These are phyloP conservation scores for Cladopsammia gracilis DNA, from an alignment of 64 coral and sea anemone genomes.

Conservation along the genomic window DNA sequence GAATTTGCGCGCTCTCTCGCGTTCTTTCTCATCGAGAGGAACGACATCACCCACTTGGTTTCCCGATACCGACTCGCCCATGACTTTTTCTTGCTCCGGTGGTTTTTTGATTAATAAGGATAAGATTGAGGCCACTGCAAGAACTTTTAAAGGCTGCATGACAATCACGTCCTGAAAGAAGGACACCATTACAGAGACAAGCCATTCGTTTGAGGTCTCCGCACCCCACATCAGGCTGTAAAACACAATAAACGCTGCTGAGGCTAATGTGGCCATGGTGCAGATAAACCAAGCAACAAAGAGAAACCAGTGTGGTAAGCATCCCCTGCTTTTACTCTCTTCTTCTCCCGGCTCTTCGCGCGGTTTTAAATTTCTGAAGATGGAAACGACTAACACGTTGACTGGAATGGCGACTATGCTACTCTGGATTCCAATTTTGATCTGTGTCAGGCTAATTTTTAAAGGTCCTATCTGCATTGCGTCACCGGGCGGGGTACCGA, in stretches of 20 bases:
- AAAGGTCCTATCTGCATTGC: slow-evolving; percentile 54
- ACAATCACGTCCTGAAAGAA: slow-evolving; percentile 77
- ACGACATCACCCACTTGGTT: slow-evolving; percentile 1
- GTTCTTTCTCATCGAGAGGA: slow-evolving; percentile 23
- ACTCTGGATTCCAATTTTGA: slow-evolving; percentile 79
- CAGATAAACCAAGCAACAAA: slow-evolving; percentile 70
- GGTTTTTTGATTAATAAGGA: slow-evolving; percentile 58
- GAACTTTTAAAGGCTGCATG: slow-evolving; percentile 63
- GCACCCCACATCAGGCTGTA: slow-evolving; percentile 75
- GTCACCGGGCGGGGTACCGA: slow-evolving; percentile 65
- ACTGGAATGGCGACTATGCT: slow-evolving; percentile 79
- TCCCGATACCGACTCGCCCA: slow-evolving; percentile 39
- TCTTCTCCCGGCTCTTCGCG: background rate
- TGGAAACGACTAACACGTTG: slow-evolving; percentile 67
- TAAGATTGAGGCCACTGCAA: slow-evolving; percentile 51
- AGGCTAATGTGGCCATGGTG: slow-evolving; percentile 45
- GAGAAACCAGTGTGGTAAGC: slow-evolving; percentile 55
- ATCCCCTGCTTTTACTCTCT: slow-evolving; percentile 34
- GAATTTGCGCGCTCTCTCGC: slow-evolving; percentile 53
- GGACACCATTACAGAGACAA: slow-evolving; percentile 71
- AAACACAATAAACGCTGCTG: slow-evolving; percentile 62
- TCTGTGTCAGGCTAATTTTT: slow-evolving; percentile 69
- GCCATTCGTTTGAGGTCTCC: slow-evolving; percentile 60
- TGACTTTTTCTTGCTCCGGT: slow-evolving; percentile 60
- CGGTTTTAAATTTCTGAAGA: slow-evolving; percentile 70